Percentiles rank a stretch among this genome's conserved stretches.
These are phyloP conservation scores for Phrynocephalus versicolor DNA, from an alignment of 2,113 vertebrate species.

Conservation along the genomic window DNA sequence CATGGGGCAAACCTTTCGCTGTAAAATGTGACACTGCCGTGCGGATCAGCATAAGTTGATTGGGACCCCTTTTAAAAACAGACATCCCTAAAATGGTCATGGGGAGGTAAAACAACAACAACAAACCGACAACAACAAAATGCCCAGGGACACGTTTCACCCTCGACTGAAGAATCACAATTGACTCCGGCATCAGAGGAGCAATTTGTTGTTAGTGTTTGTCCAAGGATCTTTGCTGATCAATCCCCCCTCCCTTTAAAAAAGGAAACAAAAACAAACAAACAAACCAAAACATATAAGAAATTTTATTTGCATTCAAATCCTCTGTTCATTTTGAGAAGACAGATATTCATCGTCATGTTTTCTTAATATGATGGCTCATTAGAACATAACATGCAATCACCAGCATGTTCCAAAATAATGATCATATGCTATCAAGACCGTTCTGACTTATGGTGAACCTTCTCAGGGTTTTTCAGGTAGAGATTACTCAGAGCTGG, in stretches of 20 bases:
- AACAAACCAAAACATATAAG: no score
- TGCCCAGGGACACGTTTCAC: background rate
- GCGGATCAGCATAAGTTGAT: conserved; percentile 22
- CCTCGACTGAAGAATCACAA: background rate
- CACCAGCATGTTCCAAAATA: no score
- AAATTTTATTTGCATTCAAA: background rate
- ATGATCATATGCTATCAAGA: no score
- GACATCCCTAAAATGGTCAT: conserved; percentile 6
- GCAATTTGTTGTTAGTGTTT: background rate
- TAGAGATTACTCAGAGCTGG: no score
- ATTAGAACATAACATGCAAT: background rate
- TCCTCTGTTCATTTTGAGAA: background rate
- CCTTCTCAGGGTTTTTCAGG: no score
- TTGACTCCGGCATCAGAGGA: background rate
- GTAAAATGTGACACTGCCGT: conserved; percentile 13
- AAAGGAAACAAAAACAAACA: no score
- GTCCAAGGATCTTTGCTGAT: background rate
- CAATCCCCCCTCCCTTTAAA: background rate
- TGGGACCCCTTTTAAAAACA: conserved; percentile 10
- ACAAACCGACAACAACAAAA: no score
- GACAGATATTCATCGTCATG: background rate
- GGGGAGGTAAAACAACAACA: background rate
- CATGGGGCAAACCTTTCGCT: conserved; percentile 17
- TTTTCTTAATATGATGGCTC: background rate
- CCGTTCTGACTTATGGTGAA: no score